These are phyloP conservation scores for Smutsia gigantea DNA, from an alignment of 2,797 vertebrate species.

Conservation along the genomic window DNA sequence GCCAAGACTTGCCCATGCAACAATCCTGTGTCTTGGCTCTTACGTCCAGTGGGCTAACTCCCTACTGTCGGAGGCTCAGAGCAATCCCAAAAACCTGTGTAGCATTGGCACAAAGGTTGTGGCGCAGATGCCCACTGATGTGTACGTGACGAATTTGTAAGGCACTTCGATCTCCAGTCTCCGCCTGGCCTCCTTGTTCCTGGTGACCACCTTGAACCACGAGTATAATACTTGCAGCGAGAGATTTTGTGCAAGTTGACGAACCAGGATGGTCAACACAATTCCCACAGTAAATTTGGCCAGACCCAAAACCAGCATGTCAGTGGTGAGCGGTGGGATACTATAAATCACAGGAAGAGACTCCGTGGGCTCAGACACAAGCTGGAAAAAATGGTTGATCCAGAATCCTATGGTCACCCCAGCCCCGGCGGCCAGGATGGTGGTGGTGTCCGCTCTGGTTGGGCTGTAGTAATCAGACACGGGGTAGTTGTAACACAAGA, in stretches of 20 bases:
- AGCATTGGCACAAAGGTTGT: conserved; percentile 90
- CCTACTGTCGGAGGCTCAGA: conserved; percentile 80
- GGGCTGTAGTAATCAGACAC: conserved; percentile 94
- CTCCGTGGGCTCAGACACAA: conserved; percentile 73
- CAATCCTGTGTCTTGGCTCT: fast-evolving
- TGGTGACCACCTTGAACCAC: conserved; percentile 86
- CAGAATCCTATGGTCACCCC: conserved; percentile 94
- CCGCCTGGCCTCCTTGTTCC: conserved; percentile 85
- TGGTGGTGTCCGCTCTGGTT: conserved; percentile 95
- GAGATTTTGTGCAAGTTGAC: conserved; percentile 86
- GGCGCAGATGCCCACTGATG: conserved; percentile 90
- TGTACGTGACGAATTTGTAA: conserved; percentile 94
- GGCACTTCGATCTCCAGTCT: conserved; percentile 95
- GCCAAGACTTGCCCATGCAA: background rate
- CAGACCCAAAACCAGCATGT: conserved; percentile 26
- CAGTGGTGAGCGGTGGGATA: conserved; percentile 80
- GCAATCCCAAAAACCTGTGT: conserved; percentile 88
- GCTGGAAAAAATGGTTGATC: conserved; percentile 89
- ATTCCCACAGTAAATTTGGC: conserved; percentile 89
- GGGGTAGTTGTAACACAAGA: conserved; percentile 94
- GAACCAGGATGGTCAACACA: conserved; percentile 87
- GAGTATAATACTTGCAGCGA: conserved; percentile 88
- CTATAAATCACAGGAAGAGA: conserved; percentile 76
- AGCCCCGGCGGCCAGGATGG: conserved; percentile 89
- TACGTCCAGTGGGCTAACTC: fast-evolving